A percentile compares a stretch with the other conserved stretches of the same genome.
Conservation (phyloP, 2,113 vertebrate species). For the Pagrus major region DNA sequence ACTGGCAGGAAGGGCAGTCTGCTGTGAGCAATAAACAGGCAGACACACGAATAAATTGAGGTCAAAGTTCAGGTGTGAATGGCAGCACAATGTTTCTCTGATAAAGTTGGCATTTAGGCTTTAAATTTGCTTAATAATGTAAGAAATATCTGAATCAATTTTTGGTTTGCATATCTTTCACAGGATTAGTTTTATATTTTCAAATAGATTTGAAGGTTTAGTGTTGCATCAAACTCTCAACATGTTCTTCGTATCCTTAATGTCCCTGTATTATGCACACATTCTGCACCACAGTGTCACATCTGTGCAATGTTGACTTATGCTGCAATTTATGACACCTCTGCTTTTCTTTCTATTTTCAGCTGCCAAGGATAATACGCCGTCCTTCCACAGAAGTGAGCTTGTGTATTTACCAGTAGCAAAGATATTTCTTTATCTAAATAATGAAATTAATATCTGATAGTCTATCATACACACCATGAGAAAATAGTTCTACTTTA, state of each 20-base stretch:
- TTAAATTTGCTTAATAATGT: not conserved
- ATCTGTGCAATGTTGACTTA: slow-evolving; percentile 27
- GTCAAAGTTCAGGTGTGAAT: slow-evolving; percentile 28
- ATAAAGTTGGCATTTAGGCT: not conserved
- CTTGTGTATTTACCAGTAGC: slow-evolving; percentile 12
- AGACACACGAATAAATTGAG: slow-evolving; percentile 6
- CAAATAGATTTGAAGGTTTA: too few relatives aligned
- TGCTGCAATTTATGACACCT: slow-evolving; percentile 23
- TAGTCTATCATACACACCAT: not conserved
- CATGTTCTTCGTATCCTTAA: not conserved
- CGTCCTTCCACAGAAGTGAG: not conserved
- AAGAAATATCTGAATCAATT: not conserved
- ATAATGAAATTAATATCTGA: not conserved
- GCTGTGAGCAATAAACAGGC: not conserved
- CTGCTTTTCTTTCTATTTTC: slow-evolving; percentile 12
- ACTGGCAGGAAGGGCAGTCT: slow-evolving; percentile 29
- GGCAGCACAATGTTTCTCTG: not conserved
- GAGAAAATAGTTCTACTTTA: not conserved
- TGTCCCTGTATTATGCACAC: slow-evolving; percentile 18
- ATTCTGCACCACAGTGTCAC: slow-evolving; percentile 1
- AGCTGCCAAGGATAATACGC: slow-evolving; percentile 2
- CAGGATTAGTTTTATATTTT: slow-evolving; percentile 1
- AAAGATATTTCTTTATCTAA: not conserved
- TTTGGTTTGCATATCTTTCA: not conserved
- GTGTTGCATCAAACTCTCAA: not conserved